These are phyloP conservation scores for Mormyrus proboscirostris DNA, from an alignment of 2,797 vertebrate genomes.

Conservation along the genomic window DNA sequence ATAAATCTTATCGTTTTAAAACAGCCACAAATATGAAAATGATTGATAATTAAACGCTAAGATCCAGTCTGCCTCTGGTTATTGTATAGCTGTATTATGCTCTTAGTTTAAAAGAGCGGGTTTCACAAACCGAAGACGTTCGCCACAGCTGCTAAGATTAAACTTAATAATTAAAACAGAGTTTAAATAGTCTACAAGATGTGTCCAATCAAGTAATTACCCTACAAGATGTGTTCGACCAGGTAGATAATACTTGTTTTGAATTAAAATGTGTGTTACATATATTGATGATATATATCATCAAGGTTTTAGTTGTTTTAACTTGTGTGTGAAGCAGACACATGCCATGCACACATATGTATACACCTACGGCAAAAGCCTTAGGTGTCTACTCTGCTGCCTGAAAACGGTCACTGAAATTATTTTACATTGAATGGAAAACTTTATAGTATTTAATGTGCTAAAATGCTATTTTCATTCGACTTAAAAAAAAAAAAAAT, in stretches of 20 bases:
- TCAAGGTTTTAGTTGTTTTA: background rate
- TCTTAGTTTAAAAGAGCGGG: background rate
- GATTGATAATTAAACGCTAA: background rate
- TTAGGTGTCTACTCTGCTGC: slow-evolving; percentile 9
- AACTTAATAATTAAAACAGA: background rate
- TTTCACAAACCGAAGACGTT: background rate
- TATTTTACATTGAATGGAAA: background rate
- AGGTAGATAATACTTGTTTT: background rate
- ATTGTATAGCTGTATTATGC: background rate
- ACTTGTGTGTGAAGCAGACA: background rate
- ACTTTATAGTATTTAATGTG: background rate
- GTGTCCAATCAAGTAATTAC: background rate
- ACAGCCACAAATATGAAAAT: background rate
- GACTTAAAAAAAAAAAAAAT: background rate
- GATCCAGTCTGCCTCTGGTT: background rate
- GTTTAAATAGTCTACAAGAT: background rate
- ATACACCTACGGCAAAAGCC: background rate
- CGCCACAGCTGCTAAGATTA: background rate
- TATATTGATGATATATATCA: background rate
- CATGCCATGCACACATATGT: background rate
- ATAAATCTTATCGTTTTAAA: background rate
- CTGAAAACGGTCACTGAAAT: background rate
- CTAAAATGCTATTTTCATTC: background rate
- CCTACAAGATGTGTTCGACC: background rate
- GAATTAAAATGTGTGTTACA: background rate